Evolutionary conservation across 2,113 vertebrate species (phyloP), one percentile per base, ranked within the genome.

Genomic region (Collichthys lucidus): DNA sequence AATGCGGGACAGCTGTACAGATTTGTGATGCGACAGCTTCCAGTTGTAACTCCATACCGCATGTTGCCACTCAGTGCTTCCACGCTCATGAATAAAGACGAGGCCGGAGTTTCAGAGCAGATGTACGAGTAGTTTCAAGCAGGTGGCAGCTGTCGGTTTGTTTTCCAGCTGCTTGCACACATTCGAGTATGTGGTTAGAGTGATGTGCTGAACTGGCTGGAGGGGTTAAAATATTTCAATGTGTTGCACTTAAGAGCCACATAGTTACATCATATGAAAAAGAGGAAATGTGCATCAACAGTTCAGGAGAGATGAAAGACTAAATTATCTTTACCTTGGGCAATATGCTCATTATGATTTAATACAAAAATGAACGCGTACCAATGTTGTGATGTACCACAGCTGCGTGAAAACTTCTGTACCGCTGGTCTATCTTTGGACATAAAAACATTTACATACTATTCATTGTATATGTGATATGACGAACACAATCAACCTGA

Each of bases 241-340:
- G 83, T 14, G 52, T 93, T 93, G 86, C 91, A 84, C 61, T 68
- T 77, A 67, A 77, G 60, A 85, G 68, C 83, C 79, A 66, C 60
- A 26, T 49, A 50, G 82, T 93, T 93, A 69, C 93, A 94, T 94
- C 92, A 93, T 81, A 59, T 11, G 40, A 74, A 87, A 80, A 61
- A 64, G 44, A 77, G 46, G 63, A 80, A 75, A 86, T 73, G 62
- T 79, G 62, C 46, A 74, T 84, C 72, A 84, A 77, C 50, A 68
- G 47, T 62, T 77, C 35, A 82, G 71, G 65, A 79, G 50, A 81
- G 79, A 90, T 88, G 70, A 86, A 89, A 91, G 88, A 69, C 72
- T 11, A 74, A 82, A 84, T 86, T 60, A 75, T 83, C 52, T 64
- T 66, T 31, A 79, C 70, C 76, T 60, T 46, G 11, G 84, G 80